Evolutionary conservation across 2,113 vertebrate genomes (phyloP), one percentile per base, ranked within the genome.

Genomic region (Lonchura striata): DNA sequence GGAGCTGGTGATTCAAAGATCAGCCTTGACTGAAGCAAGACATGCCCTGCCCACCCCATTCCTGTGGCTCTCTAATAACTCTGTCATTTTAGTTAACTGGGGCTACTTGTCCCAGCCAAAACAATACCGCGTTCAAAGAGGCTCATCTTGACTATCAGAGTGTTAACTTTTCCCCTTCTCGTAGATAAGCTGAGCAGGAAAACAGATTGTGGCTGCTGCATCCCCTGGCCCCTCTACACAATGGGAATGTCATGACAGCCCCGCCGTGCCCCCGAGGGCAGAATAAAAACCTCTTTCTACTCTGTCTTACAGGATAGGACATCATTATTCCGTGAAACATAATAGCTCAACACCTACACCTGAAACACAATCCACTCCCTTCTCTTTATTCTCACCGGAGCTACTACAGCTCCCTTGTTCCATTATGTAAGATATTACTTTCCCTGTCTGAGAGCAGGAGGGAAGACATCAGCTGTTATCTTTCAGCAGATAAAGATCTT

Each of bases 291-390:
- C 71, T 95, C 88, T 95, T 97, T 97, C 84, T 97, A 47, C 87
- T 96, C 88, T 86, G 80, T 88, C 4, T 76, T 86, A 57, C 91
- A 74, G 90, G 57, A n/a, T 68, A 91, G 79, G 93, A 95, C 94
- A 94, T 89, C 86, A 49, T 96, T 95, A 84, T 70, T 87, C 83
- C 27, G 19, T 88, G 97, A 97, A 97, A 97, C 68, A 64, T 86
- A 91, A 96, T 96, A 97, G 74, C 87, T 96, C 96, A 86, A 90
- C 95, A 86, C 93, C 97, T 88, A 93, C 71, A 95, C 91, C 92
- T 93, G 97, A 97, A 97, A 97, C 82, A 92, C 94, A 95, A 97
- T 97, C 95, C 88, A 66, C 82, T 92, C 74, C 70, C 72, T 94
- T 90, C 85, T 87, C 86, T 83, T 41, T 81, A 31, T 94, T 86